phyloP scores from a whole-genome alignment of 2,797 vertebrate genomes.

The Lagorchestes hirsutus region DNA sequence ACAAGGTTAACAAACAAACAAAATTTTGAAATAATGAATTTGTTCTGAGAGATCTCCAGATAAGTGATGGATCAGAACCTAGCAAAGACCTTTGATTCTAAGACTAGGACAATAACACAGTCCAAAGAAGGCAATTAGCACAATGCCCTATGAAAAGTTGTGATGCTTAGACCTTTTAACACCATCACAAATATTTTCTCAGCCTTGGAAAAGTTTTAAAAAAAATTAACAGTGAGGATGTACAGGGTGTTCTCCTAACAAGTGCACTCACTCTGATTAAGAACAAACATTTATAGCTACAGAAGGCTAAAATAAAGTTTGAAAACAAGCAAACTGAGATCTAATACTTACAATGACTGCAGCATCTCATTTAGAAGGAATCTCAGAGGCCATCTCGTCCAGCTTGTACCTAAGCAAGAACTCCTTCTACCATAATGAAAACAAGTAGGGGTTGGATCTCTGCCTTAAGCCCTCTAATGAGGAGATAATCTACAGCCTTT shows the following conservation, averaged over 20 bases:
- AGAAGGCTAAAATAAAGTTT: constrained; percentile 65
- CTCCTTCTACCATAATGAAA: neutral
- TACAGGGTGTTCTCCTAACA: constrained; percentile 61
- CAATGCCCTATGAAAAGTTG: constrained; percentile 16
- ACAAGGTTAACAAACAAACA: neutral
- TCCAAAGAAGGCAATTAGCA: constrained; percentile 40
- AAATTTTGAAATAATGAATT: constrained; percentile 7
- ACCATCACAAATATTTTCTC: constrained; percentile 55
- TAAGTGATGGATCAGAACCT: constrained; percentile 26
- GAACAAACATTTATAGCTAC: constrained; percentile 66
- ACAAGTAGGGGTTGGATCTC: neutral
- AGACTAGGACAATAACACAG: constrained; percentile 6
- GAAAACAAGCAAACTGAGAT: constrained; percentile 45
- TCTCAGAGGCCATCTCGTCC: neutral
- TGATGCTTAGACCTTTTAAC: constrained; percentile 58
- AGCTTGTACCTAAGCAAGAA: neutral
- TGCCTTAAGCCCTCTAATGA: neutral
- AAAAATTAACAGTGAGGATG: constrained; percentile 18
- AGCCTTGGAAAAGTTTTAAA: constrained; percentile 51
- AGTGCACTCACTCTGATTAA: constrained; percentile 44
- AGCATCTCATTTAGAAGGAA: neutral
- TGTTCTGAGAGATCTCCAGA: neutral
- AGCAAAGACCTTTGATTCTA: constrained; percentile 35
- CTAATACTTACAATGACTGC: constrained; percentile 14
- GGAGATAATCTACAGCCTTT: neutral